Evolutionary conservation across 2,888 invertebrate species (phyloP).

Genomic region (Gortyna flavago): DNA sequence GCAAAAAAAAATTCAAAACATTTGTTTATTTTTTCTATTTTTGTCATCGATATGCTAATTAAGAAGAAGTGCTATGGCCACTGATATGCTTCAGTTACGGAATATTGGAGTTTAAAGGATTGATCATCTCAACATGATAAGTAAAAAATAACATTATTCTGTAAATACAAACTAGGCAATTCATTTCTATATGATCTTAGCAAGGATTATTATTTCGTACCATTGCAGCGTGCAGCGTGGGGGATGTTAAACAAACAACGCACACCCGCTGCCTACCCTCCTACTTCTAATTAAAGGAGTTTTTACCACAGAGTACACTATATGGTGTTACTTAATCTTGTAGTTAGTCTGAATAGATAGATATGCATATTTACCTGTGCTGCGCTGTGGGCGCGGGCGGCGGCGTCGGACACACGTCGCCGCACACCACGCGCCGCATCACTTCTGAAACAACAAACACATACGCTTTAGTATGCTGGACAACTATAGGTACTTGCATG

Average conservation of each 20-base stretch:
- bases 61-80: too few species aligned
- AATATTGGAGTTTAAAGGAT: background rate
- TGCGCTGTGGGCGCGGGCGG: constrained; percentile 69
- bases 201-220: background rate
- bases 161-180: background rate
- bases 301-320: too few species aligned
- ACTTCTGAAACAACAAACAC: constrained; percentile 84
- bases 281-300: background rate
- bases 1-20: too few species aligned
- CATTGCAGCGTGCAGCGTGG: too few species aligned
- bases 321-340: background rate
- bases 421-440: constrained; percentile 88
- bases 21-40: too few species aligned
- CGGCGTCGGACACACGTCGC: constrained; percentile 85
- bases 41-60: too few species aligned
- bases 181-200: background rate
- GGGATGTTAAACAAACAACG: background rate
- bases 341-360: background rate
- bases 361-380: constrained; percentile 66
- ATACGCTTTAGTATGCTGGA: background rate
- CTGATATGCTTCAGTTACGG: background rate
- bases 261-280: background rate
- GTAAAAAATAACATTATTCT: background rate
- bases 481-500: background rate
- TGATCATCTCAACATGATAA: background rate